Percentiles rank a stretch among this genome's conserved stretches.
These are phyloP conservation scores for Xestia sexstrigata DNA, from an alignment of 2,888 invertebrate genomes.

Conservation along the genomic window DNA sequence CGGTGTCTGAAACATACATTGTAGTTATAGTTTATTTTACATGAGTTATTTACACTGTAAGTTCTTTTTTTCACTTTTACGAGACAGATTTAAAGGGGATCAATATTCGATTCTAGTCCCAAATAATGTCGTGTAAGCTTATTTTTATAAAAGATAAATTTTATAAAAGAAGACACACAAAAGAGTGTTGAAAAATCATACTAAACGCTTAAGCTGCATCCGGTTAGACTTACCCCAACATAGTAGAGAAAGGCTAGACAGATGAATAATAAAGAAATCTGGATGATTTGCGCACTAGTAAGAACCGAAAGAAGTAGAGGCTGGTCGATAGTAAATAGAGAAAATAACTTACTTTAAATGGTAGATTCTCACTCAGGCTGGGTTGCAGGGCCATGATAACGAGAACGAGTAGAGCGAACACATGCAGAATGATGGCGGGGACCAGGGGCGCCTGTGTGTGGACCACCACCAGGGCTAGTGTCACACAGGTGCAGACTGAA, in stretches of 20 bases:
- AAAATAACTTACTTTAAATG: slow-evolving; percentile 76
- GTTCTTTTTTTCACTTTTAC: neutral
- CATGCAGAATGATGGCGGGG: slow-evolving; percentile 74
- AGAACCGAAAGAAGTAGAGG: neutral
- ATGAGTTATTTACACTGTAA: neutral
- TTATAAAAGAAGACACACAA: neutral
- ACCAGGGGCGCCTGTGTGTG: slow-evolving; percentile 68
- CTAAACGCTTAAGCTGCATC: neutral
- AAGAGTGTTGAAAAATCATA: neutral
- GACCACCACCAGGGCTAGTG: slow-evolving; percentile 72
- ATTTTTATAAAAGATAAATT: neutral
- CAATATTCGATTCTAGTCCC: too few species aligned
- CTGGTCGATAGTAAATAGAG: neutral
- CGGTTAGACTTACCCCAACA: neutral
- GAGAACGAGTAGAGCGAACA: slow-evolving; percentile 72
- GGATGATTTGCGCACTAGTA: neutral
- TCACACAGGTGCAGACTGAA: slow-evolving; percentile 77
- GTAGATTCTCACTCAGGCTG: slow-evolving; percentile 72
- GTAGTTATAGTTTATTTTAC: neutral
- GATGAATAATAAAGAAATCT: neutral
- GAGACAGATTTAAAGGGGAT: neutral
- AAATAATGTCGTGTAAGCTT: neutral
- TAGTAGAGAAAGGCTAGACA: neutral
- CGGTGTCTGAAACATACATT: slow-evolving; percentile 92
- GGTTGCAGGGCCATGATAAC: slow-evolving; percentile 83